Evolutionary conservation across 1,140 invertebrate genomes (phyloP), one percentile per base, ranked within the genome.

Genomic region (Brachionus manjavacas): DNA sequence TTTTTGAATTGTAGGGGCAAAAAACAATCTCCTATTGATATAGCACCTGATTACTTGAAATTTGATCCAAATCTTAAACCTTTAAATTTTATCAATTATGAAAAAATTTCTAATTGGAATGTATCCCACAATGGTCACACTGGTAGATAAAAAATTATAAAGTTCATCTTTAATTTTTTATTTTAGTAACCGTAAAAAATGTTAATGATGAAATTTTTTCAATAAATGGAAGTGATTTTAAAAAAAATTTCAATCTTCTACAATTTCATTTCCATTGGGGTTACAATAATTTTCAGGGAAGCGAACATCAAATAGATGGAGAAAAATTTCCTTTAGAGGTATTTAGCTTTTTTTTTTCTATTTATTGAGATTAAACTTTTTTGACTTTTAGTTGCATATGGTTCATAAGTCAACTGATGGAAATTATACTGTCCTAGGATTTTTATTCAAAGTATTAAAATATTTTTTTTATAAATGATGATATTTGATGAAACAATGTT

Each of bases 91-190:
- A 12, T 28, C 11, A 83, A 85, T 16, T 87, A 86, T 55, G 76
- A 85, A 16, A 78, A 46, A 12, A 78, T 85, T 9, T 64, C 64
- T 6, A 81, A 84, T 23, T 85, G 85, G 8, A 85, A 85, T 9
- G 86, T 87, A 81, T 85, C 76, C 9, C 68, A 87, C 16, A 81
- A 86, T 31, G 87, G 87, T 64, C 85, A 85, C 86, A 23, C 87
- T 64, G 79, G 79, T 81, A 81, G 9, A n/a, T 68, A 23, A 12
- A 12, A 28, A 64, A 14, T 31, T 6, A 9, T 31, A 49, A 49
- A 3, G 23, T 14, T 49, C 11, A 4, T 49, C n/a, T 4, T 14
- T 25, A 25, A 35, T 28, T 76, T 46, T 28, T 4, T 11, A 28
- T 20, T 76, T 76, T 14, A 76, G 72, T 76, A 14, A 23, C 25